These are phyloP conservation scores for Leptopilina syphax DNA, from an alignment of 2,888 invertebrate species.

Conservation along the genomic window DNA sequence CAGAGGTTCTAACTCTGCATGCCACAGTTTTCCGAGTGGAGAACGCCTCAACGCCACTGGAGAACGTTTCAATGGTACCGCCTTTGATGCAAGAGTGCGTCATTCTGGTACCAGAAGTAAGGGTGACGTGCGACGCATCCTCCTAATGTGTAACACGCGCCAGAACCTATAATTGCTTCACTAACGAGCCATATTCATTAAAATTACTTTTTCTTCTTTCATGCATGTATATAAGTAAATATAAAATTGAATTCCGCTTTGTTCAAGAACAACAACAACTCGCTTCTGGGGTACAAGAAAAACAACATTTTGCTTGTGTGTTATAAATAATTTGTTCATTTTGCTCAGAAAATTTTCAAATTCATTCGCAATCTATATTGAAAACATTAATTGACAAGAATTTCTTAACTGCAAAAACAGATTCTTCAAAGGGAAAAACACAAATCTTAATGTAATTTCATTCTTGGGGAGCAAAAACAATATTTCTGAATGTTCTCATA, in stretches of 20 bases:
- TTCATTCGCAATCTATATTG: neutral
- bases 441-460: too few species aligned
- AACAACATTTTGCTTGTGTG: neutral
- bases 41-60: constrained; percentile 41
- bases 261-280: neutral
- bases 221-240: neutral
- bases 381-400: too few species aligned
- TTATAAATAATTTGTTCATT: too few species aligned
- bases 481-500: too few species aligned
- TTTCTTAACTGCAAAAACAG: too few species aligned
- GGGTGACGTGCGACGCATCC: constrained; percentile 47
- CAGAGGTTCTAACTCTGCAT: constrained; percentile 50
- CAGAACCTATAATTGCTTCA: constrained; percentile 36
- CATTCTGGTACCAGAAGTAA: constrained; percentile 35
- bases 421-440: too few species aligned
- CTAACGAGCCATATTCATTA: constrained; percentile 30
- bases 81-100: constrained; percentile 45
- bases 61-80: constrained; percentile 54
- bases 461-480: too few species aligned
- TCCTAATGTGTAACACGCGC: constrained; percentile 48
- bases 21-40: constrained; percentile 48
- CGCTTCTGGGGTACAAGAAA: neutral
- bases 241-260: neutral
- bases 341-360: neutral
- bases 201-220: constrained; percentile 1